Evolutionary conservation across 1,140 invertebrate species (phyloP), one percentile per base, ranked within the genome.

Genomic region (Drosophila erecta): DNA sequence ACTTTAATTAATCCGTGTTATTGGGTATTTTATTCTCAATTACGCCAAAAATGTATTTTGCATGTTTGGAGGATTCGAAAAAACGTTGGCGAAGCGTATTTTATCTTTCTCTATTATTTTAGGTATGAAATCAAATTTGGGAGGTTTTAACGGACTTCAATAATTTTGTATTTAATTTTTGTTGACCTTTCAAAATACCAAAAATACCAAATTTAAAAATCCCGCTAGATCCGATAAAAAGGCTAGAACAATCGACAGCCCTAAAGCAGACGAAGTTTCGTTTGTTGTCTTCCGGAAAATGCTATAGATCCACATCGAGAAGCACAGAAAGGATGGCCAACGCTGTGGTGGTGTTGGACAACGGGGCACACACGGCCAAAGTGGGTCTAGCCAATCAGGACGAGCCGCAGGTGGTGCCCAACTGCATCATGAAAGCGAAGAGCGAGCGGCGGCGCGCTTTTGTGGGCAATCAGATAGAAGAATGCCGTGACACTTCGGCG

Each of bases 351-450:
- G 87, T 98, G 69, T 92, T 98, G 20, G 98, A 99, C 89, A 98
- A 98, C 94, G 98, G 98, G 38, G 97, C 95, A 2, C 96, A 96
- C 80, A 95, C 94, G 1, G 95, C 96, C 4, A 99, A 99, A 95
- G 95, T 95, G 78, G 97, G 97, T 15, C 95, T 95, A 85, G 94
- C 95, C 6, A 95, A 93, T 30, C 94, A 95, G 65, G 93, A 93
- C 49, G 93, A 95, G 64, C 95, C 96, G 2, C 96, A 74, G 38
- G 70, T 87, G 15, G 95, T 99, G 76, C 98, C 98, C 3, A 99
- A 99, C 92, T 98, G 97, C 83, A 97, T 99, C 35, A 98, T 98
- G 94, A 99, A 99, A 94, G 98, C 98, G 1, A 99, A 99, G 93
- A 98, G 96, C 79, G 98, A 99, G 92, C 93, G 97, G 54, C 95